Conservation (phyloP, 2,797 vertebrate genomes). For the Gallinago stenura region DNA sequence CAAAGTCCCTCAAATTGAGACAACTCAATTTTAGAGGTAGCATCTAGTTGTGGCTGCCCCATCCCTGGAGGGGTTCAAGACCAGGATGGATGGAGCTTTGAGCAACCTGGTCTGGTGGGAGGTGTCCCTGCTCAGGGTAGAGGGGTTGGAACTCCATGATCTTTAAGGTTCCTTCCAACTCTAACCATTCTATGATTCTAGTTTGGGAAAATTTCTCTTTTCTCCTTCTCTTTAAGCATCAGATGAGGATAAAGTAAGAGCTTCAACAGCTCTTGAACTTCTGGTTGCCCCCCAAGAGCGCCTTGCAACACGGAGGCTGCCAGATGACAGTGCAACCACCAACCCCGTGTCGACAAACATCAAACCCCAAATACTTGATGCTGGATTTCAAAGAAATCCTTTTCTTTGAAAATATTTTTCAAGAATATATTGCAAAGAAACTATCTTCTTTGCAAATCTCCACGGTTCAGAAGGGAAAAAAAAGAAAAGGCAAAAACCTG, state of each 20-base stretch:
- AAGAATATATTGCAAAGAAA: not conserved
- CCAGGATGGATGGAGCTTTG: no score
- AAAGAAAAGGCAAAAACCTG: not conserved
- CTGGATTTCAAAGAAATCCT: not conserved
- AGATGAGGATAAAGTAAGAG: not conserved
- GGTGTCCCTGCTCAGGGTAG: no score
- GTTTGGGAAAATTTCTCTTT: not conserved
- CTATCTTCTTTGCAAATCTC: not conserved
- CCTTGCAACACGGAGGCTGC: not conserved
- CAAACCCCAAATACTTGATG: not conserved
- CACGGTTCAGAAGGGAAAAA: not conserved
- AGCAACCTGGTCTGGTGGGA: no score
- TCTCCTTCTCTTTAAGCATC: not conserved
- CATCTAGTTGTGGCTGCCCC: not conserved
- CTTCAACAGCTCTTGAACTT: not conserved
- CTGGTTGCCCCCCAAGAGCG: fast-evolving
- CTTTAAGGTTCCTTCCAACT: no score
- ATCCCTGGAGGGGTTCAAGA: no score
- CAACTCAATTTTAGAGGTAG: not conserved
- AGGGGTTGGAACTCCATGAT: no score
- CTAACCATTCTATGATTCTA: no score
- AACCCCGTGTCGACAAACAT: no score
- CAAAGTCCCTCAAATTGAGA: not conserved
- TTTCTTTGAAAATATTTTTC: no score
- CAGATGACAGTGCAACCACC: not conserved